Conservation (phyloP, 2,888 invertebrate genomes). For the Synanthedon tipuliformis region DNA sequence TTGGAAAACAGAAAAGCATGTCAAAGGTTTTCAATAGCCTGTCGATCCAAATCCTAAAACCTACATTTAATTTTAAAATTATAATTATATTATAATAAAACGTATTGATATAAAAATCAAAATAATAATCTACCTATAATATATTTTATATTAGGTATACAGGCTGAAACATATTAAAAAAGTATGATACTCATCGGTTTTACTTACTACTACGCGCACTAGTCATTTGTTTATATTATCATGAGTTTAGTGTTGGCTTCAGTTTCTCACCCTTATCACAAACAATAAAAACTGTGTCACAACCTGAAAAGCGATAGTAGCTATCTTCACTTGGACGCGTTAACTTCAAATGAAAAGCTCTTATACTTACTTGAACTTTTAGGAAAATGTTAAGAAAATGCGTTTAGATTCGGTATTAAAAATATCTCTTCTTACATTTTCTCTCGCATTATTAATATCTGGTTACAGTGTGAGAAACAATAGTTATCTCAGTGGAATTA, state of each 20-base stretch:
- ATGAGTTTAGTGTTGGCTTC: background rate
- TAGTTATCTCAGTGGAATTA: background rate
- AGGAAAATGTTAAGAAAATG: background rate
- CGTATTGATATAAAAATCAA: too few species aligned
- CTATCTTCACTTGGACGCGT: constrained; percentile 12
- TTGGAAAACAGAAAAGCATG: too few species aligned
- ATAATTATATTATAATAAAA: too few species aligned
- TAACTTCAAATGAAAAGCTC: background rate
- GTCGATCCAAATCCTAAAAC: too few species aligned
- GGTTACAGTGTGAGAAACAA: background rate
- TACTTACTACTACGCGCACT: too few species aligned
- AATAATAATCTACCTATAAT: too few species aligned
- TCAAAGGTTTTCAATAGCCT: too few species aligned
- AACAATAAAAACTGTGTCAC: constrained; percentile 11
- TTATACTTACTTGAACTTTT: background rate
- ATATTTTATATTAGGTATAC: too few species aligned
- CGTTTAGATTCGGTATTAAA: background rate
- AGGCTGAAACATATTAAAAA: too few species aligned
- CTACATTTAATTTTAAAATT: too few species aligned
- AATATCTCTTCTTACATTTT: background rate
- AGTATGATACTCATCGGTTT: too few species aligned
- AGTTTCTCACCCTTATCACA: constrained; percentile 3
- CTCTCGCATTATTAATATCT: background rate
- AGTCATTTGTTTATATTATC: too few species aligned
- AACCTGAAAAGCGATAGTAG: constrained; percentile 18